Evolutionary conservation across 2,888 invertebrate species (phyloP).

Genomic region (Macroteleia sp.): DNA sequence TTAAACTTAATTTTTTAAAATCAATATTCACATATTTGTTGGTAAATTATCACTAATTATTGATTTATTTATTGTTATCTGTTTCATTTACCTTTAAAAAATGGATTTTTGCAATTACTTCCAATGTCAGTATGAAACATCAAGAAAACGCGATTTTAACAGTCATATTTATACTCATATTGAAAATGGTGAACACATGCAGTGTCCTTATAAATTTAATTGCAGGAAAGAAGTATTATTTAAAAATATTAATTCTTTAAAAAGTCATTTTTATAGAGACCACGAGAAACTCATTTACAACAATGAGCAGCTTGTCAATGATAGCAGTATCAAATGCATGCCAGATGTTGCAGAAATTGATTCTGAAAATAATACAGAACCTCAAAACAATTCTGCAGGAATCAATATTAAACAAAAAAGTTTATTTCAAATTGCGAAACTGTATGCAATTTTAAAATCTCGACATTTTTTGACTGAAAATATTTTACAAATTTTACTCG

Average conservation of each 20-base stretch:
- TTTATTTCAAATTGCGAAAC: conserved; percentile 14
- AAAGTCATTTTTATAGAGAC: conserved; percentile 21
- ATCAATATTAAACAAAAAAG: conserved; percentile 9
- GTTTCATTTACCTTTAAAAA: background rate
- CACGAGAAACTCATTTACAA: background rate
- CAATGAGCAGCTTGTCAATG: background rate
- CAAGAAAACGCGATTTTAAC: conserved; percentile 21
- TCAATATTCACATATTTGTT: too few species aligned
- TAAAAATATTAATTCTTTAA: conserved; percentile 12
- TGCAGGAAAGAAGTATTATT: conserved; percentile 6
- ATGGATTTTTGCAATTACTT: conserved; percentile 27
- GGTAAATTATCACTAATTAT: too few species aligned
- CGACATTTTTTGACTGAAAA: conserved; percentile 28
- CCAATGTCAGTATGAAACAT: conserved; percentile 24
- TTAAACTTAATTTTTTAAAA: too few species aligned
- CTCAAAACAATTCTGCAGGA: background rate
- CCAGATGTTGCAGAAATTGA: background rate
- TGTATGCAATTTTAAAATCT: conserved; percentile 34
- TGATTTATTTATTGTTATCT: background rate
- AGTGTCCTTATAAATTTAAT: conserved; percentile 26
- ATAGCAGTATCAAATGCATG: background rate
- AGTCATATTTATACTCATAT: conserved; percentile 32
- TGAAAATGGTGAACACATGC: conserved; percentile 13
- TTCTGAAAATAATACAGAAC: background rate
- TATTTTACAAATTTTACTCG: conserved; percentile 14